Conservation (phyloP, 1,140 invertebrate species). For the Ceratitis capitata region DNA sequence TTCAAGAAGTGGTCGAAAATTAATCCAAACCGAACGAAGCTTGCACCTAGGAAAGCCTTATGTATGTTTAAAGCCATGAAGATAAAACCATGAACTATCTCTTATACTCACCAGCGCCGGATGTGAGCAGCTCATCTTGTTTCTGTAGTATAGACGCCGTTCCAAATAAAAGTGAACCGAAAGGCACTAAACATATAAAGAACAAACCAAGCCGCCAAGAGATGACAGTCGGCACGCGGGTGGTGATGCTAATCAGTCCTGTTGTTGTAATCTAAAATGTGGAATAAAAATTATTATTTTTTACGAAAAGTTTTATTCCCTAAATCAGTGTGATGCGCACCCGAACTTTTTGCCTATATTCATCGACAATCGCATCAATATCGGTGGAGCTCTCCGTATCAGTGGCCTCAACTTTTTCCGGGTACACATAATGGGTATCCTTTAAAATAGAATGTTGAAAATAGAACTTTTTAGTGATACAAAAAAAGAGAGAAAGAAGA, state of each 20-base stretch:
- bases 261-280: constrained; percentile 58
- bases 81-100: too few species aligned
- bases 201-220: constrained; percentile 61
- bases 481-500: too few species aligned
- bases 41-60: too few species aligned
- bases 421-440: constrained; percentile 62
- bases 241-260: constrained; percentile 58
- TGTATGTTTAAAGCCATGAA: too few species aligned
- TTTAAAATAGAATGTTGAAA: constrained; percentile 31
- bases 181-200: constrained; percentile 52
- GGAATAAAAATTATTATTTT: background rate
- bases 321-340: constrained; percentile 40
- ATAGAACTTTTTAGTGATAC: too few species aligned
- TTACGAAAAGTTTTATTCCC: background rate
- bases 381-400: constrained; percentile 65
- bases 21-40: too few species aligned
- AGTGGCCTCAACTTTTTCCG: constrained; percentile 59
- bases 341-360: constrained; percentile 63
- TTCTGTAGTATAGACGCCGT: background rate
- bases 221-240: constrained; percentile 56
- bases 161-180: constrained; percentile 46
- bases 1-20: too few species aligned
- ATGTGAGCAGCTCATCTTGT: background rate
- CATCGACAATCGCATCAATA: constrained; percentile 64
- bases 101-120: constrained; percentile 48